Evolutionary conservation across 64 coral and sea anemone genomes (phyloP), one percentile per base, ranked within the genome.

Genomic region (Montipora cactus): DNA sequence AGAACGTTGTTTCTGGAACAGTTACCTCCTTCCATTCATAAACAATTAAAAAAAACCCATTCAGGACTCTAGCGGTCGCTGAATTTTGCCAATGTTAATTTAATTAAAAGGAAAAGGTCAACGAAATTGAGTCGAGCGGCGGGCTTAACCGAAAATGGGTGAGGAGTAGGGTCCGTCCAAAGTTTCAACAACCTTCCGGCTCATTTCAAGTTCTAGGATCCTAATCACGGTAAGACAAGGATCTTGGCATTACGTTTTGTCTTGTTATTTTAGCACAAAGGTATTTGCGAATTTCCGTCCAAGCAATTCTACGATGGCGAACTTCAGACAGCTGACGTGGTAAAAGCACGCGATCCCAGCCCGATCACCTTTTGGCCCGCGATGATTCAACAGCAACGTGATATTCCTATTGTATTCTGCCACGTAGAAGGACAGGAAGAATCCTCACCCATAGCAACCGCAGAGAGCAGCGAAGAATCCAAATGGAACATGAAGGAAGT

Each of bases 401-500:
- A 87, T 76, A 19, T 77, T 51, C 92, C 81, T 7, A 74, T 93
- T 61, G 92, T 81, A 6, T 96, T 96, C 69, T 96, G 95, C 16
- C 91, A 96, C 76, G 88, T 96, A 12, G 95, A 96, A 91, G 95
- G 95, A 2, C 64, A 77, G n/a, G 95, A 96, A 28, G 59, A 96
- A 49, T 94, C 95, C 37, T 47, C 95, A 18, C 92, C 64, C 2
- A 94, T 96, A 57, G 57, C 44, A 22, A 90, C 95, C 1, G 83
- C 86, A n/a, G 79, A 94, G 20, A 96, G 95, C 75, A 92, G 89
- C 49, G 87, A 84, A 79, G 95, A 94, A 15, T 96, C 91, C 7
- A 96, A 96, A 76, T 84, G 91, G 53, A 96, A 96, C 87, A 81
- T 58, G 88, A 89, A 96, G 49, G 95, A 96, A 79, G 95, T 88